Evolutionary conservation across 2,888 invertebrate species (phyloP).

Genomic region (Agrotis ipsilon): DNA sequence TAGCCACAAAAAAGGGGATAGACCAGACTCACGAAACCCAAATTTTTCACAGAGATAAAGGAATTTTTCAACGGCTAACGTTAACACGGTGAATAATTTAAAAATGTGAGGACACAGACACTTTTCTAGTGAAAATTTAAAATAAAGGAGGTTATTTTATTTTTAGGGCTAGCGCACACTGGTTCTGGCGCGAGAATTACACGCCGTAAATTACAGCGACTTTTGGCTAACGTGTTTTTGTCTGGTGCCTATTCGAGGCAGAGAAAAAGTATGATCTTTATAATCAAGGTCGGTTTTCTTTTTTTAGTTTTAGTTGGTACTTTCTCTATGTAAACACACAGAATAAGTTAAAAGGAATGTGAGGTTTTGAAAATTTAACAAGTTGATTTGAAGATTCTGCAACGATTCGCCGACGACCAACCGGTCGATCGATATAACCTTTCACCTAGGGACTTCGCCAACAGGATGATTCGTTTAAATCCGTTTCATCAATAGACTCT

Average conservation of each 20-base stretch:
- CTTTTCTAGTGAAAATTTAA: slow-evolving; percentile 24
- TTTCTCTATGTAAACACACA: not conserved
- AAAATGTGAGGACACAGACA: slow-evolving; percentile 41
- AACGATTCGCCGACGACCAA: too few relatives aligned
- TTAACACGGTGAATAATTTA: slow-evolving; percentile 37
- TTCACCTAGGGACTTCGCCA: too few relatives aligned
- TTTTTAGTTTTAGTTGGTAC: not conserved
- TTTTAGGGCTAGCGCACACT: slow-evolving; percentile 11
- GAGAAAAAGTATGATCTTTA: not conserved
- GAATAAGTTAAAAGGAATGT: too few relatives aligned
- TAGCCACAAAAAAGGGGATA: slow-evolving; percentile 36
- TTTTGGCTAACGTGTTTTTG: not conserved
- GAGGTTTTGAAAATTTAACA: too few relatives aligned
- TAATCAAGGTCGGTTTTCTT: not conserved
- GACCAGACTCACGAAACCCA: not conserved
- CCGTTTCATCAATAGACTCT: too few relatives aligned
- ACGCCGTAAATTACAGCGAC: not conserved
- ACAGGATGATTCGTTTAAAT: too few relatives aligned
- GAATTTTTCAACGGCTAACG: slow-evolving; percentile 18
- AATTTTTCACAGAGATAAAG: slow-evolving; percentile 26
- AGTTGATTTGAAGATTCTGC: too few relatives aligned
- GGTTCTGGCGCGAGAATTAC: not conserved
- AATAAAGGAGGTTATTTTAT: slow-evolving; percentile 34
- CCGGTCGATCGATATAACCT: too few relatives aligned
- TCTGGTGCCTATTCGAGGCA: not conserved